Evolutionary conservation across 2,888 invertebrate species (phyloP), one percentile per base, ranked within the genome.

Genomic region (Oscheius sp.): DNA sequence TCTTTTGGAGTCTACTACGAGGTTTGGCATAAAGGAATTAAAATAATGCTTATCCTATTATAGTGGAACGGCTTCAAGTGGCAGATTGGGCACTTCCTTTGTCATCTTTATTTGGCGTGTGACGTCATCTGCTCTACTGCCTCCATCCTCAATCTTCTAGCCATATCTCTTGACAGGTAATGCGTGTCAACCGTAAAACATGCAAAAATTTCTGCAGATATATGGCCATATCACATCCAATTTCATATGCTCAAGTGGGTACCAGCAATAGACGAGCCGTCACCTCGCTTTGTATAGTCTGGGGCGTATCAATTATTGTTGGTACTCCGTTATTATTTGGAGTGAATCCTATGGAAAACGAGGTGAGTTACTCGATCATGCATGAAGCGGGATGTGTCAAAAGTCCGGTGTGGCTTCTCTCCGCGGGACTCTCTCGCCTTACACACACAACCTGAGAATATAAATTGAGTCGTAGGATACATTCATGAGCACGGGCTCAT

Each of bases 1-100:
- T 97, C 98, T 71, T 96, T 98, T 90, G 97, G 96, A 84, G 96
- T 99, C 89, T 99, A 98, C 92, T 94, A 96, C 90, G 93, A 98
- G 96, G 98, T 98, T 91, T 62, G 59, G 51, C 42, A 48, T 62
- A 9, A 21, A 62, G 29, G 11, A 3, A 29, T 11, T 7, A 32
- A 53, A 51, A 9, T 72, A 35, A 74, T 21, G 48, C 65, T 50
- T n/a, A 3, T 42, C 32, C 11, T n/a, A 29, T 53, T 78, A 51
- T 48, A 91, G 90, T 90, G 90, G 79, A 90, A 90, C 78, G 84
- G 86, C 48, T 88, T 89, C 63, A 73, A 79, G 66, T 96, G 96
- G 96, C 93, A 93, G 42, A 91, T 96, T 87, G 95, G 96, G 55
- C 93, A 94, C 85, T 93, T 95, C 89, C 93, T 95, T 85, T 97